Conservation (phyloP, 2,797 vertebrate species). For the Mallotus villosus region DNA sequence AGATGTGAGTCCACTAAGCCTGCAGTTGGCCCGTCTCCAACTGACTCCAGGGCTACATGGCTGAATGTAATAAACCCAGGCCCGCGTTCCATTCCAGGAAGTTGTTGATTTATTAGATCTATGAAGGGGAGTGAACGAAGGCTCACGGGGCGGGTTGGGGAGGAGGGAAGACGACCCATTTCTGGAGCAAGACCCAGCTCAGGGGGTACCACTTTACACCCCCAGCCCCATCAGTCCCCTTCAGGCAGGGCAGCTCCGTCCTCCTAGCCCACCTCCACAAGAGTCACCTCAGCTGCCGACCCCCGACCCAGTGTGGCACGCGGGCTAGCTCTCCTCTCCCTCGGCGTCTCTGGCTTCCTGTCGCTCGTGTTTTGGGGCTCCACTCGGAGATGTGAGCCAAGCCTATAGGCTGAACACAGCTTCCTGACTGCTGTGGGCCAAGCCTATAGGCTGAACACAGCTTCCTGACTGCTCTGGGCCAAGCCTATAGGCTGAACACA, state of each 20-base stretch:
- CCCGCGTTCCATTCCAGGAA: too few species aligned
- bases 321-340: constrained; percentile 61
- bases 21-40: constrained; percentile 62
- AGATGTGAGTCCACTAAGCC: constrained; percentile 45
- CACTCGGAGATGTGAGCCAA: constrained; percentile 38
- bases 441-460: constrained; percentile 50
- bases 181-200: constrained; percentile 5
- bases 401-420: constrained; percentile 42
- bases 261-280: constrained; percentile 52
- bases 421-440: constrained; percentile 48
- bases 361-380: not conserved
- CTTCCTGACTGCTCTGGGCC: constrained; percentile 53
- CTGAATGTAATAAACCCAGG: too few species aligned
- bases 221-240: constrained; percentile 60
- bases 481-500: constrained; percentile 50
- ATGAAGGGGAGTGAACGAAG: too few species aligned
- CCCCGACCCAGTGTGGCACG: constrained; percentile 68
- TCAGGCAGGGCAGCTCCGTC: constrained; percentile 40
- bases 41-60: constrained; percentile 39
- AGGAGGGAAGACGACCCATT: too few species aligned
- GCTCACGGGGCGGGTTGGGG: too few species aligned
- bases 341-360: not conserved
- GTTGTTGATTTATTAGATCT: too few species aligned
- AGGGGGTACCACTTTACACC: constrained; percentile 52
- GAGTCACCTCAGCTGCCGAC: constrained; percentile 38